Evolutionary conservation across 2,797 vertebrate species (phyloP).

Genomic region (Trachops cirrhosus): DNA sequence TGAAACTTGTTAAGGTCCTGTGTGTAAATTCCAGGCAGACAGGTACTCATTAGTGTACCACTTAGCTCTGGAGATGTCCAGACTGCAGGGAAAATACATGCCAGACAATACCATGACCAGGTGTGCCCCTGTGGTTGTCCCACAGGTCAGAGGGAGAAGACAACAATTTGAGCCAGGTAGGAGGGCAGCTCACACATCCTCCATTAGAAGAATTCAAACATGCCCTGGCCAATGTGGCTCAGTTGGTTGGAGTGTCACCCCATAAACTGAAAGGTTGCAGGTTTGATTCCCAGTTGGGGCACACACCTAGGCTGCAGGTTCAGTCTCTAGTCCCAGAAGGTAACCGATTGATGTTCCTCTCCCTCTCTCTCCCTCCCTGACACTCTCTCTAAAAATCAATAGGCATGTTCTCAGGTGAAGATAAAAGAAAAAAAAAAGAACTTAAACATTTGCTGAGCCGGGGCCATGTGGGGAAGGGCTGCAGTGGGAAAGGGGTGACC

Average conservation of each 20-base stretch:
- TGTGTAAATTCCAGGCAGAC: constrained; percentile 89
- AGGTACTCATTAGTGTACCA: constrained; percentile 93
- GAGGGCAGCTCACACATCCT: not conserved
- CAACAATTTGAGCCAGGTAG: not conserved
- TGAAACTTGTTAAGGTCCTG: constrained; percentile 93
- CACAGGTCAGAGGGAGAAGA: not conserved
- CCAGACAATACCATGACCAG: constrained; percentile 83
- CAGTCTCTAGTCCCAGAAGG: not conserved
- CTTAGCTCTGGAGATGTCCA: constrained; percentile 92
- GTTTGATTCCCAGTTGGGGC: not conserved
- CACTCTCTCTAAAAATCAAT: not conserved
- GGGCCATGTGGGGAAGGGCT: not conserved
- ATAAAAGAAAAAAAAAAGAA: not conserved
- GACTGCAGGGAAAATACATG: constrained; percentile 91
- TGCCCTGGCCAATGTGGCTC: not conserved
- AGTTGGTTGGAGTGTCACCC: not conserved
- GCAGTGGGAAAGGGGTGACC: not conserved
- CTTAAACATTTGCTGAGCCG: not conserved
- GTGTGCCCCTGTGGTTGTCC: not conserved
- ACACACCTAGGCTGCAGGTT: not conserved
- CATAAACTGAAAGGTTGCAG: not conserved
- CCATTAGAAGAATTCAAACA: not conserved
- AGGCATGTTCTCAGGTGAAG: not conserved
- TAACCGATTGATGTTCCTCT: not conserved
- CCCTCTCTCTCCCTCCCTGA: not conserved